Evolutionary conservation across 92 coral and sea anemone genomes (phyloP), one percentile per base, ranked within the genome.

Genomic region (Epizoanthus stellaris): DNA sequence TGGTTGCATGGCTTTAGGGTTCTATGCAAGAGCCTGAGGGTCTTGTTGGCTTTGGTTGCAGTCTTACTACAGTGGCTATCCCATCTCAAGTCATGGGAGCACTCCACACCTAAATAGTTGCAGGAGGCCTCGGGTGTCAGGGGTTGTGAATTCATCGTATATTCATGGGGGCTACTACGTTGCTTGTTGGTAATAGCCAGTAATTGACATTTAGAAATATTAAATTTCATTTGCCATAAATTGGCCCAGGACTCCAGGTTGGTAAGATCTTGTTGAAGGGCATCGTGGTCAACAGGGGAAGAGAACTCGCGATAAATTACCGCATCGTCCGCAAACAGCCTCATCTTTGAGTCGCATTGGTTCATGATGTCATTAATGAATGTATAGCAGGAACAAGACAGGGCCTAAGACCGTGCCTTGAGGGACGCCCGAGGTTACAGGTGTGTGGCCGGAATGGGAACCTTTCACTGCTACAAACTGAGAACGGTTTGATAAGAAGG

Each of bases 221-320:
- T 45, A 53, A 79, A 79, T 10, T 42, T 58, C 72, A 79, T 77
- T 42, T 77, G 70, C 83, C 83, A 60, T 14, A 10, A 11, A 54
- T 14, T 16, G 0, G 84, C 70, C 84, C 84, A 79, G 19, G 23
- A 7, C 21, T 49, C 36, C n/a, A 77, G 69, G 2, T 0, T 17
- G 10, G 17, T 59, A 23, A 17, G 72, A 47, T 59, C 84, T 5
- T 10, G 13, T 11, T 61, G 52, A 11, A 80, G 30, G 2, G 20
- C 17, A n/a, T 4, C 49, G 2, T 21, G 54, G 65, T 62, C 84
- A 61, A 5, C 54, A 59, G 19, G 4, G 0, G 43, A 19, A 6
- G 61, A 17, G 34, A 77, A 8, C 36, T 13, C 39, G 11, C 68
- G 25, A 16, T 77, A 77, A 7, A 59, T 15, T n/a, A 77, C 68